phyloP scores from a whole-genome alignment of 2,888 invertebrate genomes.

The Halictus quadricinctus region DNA sequence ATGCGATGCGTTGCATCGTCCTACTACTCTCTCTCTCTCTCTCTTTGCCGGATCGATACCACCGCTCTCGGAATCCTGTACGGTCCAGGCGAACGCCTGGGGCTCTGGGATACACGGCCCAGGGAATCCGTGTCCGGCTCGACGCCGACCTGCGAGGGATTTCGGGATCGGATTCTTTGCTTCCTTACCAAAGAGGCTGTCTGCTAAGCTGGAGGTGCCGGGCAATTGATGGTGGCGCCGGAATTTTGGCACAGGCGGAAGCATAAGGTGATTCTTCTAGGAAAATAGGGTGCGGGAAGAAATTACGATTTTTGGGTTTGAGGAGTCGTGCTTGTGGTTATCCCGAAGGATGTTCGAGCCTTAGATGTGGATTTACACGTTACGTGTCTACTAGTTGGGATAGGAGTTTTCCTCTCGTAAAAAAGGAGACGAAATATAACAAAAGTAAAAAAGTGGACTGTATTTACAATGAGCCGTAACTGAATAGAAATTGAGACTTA shows the following conservation, averaged over 20 bases:
- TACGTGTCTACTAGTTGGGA: too few relatives aligned
- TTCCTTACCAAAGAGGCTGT: background rate
- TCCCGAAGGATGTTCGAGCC: too few relatives aligned
- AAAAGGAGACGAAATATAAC: too few relatives aligned
- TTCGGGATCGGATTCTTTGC: background rate
- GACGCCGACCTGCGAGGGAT: background rate
- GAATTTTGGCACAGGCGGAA: background rate
- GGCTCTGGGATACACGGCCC: slow-evolving; percentile 7
- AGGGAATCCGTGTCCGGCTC: slow-evolving; percentile 10
- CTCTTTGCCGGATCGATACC: slow-evolving; percentile 29
- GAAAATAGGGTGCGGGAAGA: background rate
- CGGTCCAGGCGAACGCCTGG: slow-evolving; percentile 25
- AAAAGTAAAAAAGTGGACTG: too few relatives aligned
- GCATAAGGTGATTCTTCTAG: background rate
- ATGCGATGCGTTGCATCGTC: background rate
- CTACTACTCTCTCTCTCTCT: background rate
- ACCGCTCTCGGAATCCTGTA: background rate
- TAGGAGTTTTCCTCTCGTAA: too few relatives aligned
- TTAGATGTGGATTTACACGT: too few relatives aligned
- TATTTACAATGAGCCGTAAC: too few relatives aligned
- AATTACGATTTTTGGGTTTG: background rate
- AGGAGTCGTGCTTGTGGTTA: too few relatives aligned
- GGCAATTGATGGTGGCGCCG: background rate
- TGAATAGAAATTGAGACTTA: too few relatives aligned
- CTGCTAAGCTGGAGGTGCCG: background rate